Base-by-base conservation (phyloP, 2,113 vertebrate genomes). In the Ctenodactylus gundi region DNA sequence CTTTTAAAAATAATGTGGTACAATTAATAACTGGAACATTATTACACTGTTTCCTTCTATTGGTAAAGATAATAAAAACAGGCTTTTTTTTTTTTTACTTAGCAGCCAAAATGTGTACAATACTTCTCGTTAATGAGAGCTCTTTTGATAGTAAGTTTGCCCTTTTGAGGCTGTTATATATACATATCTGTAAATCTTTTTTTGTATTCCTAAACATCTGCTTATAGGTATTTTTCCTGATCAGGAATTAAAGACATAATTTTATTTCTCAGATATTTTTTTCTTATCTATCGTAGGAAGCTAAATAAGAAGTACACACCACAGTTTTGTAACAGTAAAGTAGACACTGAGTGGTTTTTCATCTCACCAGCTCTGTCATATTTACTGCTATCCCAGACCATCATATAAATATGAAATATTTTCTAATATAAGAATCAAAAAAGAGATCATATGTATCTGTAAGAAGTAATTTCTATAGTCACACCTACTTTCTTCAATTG, bases 241-340 rank as follows among this genome's bases (percentile, higher is more conserved):
- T 41, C 49, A 95, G 6, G n/a, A 95, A 90, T 84, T 73, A 15
- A 55, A 86, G n/a, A 25, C 85, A 64, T 27, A 95, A 90, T 55
- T 31, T 2, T 80, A 53, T 68, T n/a, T 64, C 14, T 25, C 85
- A 0, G 4, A 6, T 53, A n/a, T 90, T 76, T 97, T 92, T 2
- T 73, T 95, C 49, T 73, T 55, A 89, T 21, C 62, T 75, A 9
- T 51, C 86, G 29, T 65, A 49, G n/a, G 31, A 72, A 90, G 21
- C 76, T 58, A 67, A 55, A 46, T 20, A 41, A 15, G 29, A 60
- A 8, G 44, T 57, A 17, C 25, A 23, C 67, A 53, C 92, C 92
- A 83, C 5, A 70, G 0, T 41, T 92, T n/a, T n/a, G n/a, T n/a
- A n/a, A n/a, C n/a, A n/a, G n/a, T 95, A 80, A 85, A 73, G 39